Percentiles rank a stretch among this genome's conserved stretches.
These are phyloP conservation scores for Parnassius smintheus DNA, from an alignment of 2,888 invertebrate species.

Conservation along the genomic window DNA sequence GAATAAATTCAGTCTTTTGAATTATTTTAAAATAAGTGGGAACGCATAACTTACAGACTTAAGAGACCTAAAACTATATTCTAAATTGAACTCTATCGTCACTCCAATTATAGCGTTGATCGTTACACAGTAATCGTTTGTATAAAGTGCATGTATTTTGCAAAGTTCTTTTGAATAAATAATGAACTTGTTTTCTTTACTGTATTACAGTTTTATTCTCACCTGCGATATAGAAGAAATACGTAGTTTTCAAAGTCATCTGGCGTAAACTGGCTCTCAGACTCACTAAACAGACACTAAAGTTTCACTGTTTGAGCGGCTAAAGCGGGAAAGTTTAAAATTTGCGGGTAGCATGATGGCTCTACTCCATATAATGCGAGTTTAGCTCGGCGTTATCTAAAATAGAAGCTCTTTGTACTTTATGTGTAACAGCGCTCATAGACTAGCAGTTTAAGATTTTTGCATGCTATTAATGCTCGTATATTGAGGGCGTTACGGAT, in stretches of 20 bases:
- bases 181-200: conserved; percentile 13
- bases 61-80: no score
- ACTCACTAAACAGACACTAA: conserved; percentile 66
- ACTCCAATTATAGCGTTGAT: no score
- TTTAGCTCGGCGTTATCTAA: conserved; percentile 29
- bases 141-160: background rate
- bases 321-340: conserved; percentile 51
- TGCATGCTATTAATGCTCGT: conserved; percentile 21
- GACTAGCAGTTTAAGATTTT: conserved; percentile 10
- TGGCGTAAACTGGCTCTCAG: conserved; percentile 59
- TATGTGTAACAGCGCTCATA: conserved; percentile 18
- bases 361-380: conserved; percentile 31
- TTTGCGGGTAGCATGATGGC: conserved; percentile 38
- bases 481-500: background rate
- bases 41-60: no score
- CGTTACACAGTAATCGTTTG: no score
- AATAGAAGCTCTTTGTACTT: conserved; percentile 26
- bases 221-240: conserved; percentile 43
- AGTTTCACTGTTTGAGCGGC: conserved; percentile 47
- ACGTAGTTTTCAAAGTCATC: conserved; percentile 61
- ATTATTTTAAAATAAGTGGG: no score
- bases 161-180: conserved; percentile 13
- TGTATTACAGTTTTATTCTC: conserved; percentile 43
- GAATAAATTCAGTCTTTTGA: no score
- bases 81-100: no score